phyloP scores from a whole-genome alignment of 2,113 vertebrate species.

The Megaceryle torquata region DNA sequence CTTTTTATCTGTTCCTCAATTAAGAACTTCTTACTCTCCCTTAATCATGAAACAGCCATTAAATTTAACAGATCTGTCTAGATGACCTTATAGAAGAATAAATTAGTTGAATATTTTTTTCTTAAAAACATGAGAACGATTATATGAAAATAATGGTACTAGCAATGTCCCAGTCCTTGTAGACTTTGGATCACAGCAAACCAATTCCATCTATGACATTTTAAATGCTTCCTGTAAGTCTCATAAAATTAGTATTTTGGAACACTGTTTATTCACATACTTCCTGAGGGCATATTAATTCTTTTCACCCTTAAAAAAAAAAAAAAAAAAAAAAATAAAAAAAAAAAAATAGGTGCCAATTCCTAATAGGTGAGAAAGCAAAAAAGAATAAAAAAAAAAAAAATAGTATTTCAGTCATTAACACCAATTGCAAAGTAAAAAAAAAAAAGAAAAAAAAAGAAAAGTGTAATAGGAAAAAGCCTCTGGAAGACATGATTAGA shows the following conservation, averaged over 20 bases:
- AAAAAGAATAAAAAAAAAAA: not conserved
- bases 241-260: not conserved
- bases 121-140: constrained; percentile 33
- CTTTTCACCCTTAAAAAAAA: not conserved
- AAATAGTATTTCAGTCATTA: not conserved
- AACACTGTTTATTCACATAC: not conserved
- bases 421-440: not conserved
- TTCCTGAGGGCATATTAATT: not conserved
- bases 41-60: constrained; percentile 75
- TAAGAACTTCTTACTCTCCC: constrained; percentile 68
- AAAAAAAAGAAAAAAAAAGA: not conserved
- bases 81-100: constrained; percentile 69
- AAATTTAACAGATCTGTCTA: constrained; percentile 73
- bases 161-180: constrained; percentile 19
- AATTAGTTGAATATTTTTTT: constrained; percentile 69
- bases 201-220: not conserved
- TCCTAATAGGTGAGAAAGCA: not conserved
- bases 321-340: not conserved
- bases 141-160: constrained; percentile 41
- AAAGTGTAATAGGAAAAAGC: not conserved
- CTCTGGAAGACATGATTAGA: not conserved
- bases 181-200: not conserved
- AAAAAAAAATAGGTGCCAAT: not conserved
- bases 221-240: not conserved
- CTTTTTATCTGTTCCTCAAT: constrained; percentile 77